Evolutionary conservation across 2,888 invertebrate genomes (phyloP).

Genomic region (Hydraecia micacea): DNA sequence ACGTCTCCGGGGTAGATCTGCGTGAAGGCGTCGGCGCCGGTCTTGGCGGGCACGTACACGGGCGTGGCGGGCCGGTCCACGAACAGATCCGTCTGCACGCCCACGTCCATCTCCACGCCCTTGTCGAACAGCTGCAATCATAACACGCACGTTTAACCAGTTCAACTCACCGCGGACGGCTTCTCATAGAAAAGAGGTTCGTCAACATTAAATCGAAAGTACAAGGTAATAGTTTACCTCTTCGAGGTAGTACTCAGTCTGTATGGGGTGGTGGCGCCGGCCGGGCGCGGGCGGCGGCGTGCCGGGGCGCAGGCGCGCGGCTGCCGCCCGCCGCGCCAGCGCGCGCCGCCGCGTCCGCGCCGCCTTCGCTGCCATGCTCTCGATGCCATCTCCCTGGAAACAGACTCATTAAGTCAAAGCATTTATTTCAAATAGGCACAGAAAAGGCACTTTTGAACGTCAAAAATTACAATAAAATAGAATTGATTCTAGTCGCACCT

Average conservation of each 20-base stretch:
- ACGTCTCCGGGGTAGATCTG: conserved; percentile 97
- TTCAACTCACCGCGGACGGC: neutral
- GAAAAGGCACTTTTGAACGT: no score
- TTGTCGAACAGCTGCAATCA: conserved; percentile 91
- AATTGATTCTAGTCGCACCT: no score
- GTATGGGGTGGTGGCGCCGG: conserved; percentile 95
- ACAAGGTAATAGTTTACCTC: conserved; percentile 89
- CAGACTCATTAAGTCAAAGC: neutral
- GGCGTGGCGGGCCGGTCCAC: conserved; percentile 95
- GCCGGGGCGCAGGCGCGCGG: conserved; percentile 92
- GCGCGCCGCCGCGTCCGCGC: conserved; percentile 91
- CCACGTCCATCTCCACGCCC: conserved; percentile 94
- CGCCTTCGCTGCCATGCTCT: conserved; percentile 79
- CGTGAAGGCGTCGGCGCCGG: conserved; percentile 95
- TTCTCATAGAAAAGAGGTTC: neutral
- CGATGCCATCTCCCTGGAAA: conserved; percentile 85
- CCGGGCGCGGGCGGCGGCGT: conserved; percentile 95
- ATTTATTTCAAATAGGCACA: no score
- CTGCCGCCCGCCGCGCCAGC: conserved; percentile 93
- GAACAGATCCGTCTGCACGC: conserved; percentile 97
- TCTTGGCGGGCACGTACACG: conserved; percentile 94
- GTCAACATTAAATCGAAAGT: neutral
- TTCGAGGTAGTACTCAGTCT: conserved; percentile 97
- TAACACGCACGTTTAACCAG: neutral
- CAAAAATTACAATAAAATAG: no score